phyloP scores from a whole-genome alignment of 2,797 vertebrate genomes.

The Telmatherina bonti region DNA sequence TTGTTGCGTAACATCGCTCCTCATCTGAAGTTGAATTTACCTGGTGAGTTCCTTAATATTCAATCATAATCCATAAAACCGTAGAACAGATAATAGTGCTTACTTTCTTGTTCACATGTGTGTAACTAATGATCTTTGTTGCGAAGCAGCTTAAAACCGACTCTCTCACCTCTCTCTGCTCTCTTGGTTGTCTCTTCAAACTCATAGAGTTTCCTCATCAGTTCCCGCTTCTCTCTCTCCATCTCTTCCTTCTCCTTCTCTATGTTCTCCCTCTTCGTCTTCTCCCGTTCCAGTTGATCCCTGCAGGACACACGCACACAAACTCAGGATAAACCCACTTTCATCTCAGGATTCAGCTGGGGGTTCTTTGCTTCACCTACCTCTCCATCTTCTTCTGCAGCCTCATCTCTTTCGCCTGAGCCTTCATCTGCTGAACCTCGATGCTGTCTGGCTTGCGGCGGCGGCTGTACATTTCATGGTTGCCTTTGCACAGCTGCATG shows the following conservation, averaged over 20 bases:
- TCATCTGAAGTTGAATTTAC: background rate
- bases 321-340: background rate
- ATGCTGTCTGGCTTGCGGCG: slow-evolving; percentile 94
- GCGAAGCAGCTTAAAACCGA: background rate
- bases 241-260: slow-evolving; percentile 94
- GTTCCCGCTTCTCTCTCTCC: slow-evolving; percentile 91
- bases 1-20: background rate
- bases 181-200: slow-evolving; percentile 94
- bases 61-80: background rate
- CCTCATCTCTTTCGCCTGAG: slow-evolving; percentile 94
- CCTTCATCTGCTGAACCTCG: slow-evolving; percentile 99
- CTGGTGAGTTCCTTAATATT: background rate
- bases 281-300: slow-evolving; percentile 91
- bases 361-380: slow-evolving; percentile 60
- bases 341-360: background rate
- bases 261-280: slow-evolving; percentile 89
- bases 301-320: slow-evolving; percentile 68
- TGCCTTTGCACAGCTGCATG: slow-evolving; percentile 94
- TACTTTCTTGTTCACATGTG: background rate
- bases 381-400: slow-evolving; percentile 93
- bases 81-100: background rate
- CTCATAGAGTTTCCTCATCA: slow-evolving; percentile 89
- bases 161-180: slow-evolving; percentile 90
- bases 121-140: background rate
- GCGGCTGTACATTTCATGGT: slow-evolving; percentile 94